A percentile compares a stretch with the other conserved stretches of the same genome.
Evolutionary conservation across 1,140 invertebrate genomes (phyloP).

Genomic region (Yoshiicerus persimilis): DNA sequence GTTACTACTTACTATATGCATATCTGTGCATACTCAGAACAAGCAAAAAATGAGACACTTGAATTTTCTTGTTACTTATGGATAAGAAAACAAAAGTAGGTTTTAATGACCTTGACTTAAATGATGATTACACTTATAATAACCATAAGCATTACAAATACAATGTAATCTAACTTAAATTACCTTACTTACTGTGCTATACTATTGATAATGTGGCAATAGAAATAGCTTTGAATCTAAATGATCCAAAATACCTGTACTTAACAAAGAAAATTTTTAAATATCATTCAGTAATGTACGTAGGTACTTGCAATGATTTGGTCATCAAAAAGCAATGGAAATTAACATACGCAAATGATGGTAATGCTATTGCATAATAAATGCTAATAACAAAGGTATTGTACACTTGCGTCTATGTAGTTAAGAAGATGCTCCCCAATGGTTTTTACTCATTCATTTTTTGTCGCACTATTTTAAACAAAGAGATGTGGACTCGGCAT

Average conservation of each 20-base stretch:
- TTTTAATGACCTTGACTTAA: not conserved
- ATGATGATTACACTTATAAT: not conserved
- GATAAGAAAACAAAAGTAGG: not conserved
- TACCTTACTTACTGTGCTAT: not conserved
- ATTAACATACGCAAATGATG: not conserved
- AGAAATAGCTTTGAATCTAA: not conserved
- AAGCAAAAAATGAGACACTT: conserved; percentile 6
- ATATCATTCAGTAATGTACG: not conserved
- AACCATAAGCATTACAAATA: not conserved
- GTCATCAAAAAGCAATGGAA: not conserved
- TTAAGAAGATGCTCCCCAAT: not conserved
- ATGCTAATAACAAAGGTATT: not conserved
- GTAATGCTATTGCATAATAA: not conserved
- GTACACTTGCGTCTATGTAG: not conserved
- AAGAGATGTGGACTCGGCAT: not conserved
- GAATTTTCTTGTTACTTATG: not conserved
- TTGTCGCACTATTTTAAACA: not conserved
- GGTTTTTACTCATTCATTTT: not conserved
- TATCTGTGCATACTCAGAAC: not conserved
- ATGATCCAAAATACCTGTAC: not conserved
- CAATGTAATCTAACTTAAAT: not conserved
- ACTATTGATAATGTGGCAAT: not conserved
- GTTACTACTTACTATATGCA: no score
- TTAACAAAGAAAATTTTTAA: not conserved
- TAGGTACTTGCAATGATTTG: not conserved